A percentile compares a stretch with the other conserved stretches of the same genome.
Conservation (phyloP, 2,113 vertebrate genomes). For the Anseranas semipalmata region DNA sequence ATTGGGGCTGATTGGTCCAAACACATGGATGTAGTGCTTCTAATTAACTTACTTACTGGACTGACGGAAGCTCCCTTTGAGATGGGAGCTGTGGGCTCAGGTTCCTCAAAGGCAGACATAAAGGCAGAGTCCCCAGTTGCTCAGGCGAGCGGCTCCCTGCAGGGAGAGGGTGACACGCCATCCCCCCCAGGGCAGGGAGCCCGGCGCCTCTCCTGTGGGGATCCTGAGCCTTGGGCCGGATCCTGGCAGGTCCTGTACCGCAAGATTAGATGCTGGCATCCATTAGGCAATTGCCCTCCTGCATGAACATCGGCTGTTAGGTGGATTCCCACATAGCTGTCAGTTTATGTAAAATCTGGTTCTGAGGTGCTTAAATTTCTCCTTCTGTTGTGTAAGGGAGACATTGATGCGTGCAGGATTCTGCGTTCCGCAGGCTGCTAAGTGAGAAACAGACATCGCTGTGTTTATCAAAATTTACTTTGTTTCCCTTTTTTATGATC, state of each 20-base stretch:
- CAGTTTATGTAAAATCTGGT: background rate
- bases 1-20: background rate
- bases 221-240: too few species aligned
- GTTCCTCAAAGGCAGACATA: background rate
- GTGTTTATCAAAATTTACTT: background rate
- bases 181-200: too few species aligned
- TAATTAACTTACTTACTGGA: background rate
- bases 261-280: too few species aligned
- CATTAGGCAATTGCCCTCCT: background rate
- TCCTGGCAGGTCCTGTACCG: rapidly evolving
- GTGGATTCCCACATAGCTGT: background rate
- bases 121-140: background rate
- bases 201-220: too few species aligned
- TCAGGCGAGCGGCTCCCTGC: too few species aligned
- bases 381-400: background rate
- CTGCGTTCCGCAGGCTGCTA: background rate
- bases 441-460: background rate
- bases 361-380: background rate
- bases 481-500: background rate
- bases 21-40: background rate
- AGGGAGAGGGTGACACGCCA: too few species aligned
- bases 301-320: rapidly evolving
- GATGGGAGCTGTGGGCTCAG: background rate
- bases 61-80: background rate
- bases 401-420: rapidly evolving